A percentile compares a stretch with the other conserved stretches of the same genome.
phyloP scores from a whole-genome alignment of 2,888 invertebrate species.

The Adelognathus sp. region DNA sequence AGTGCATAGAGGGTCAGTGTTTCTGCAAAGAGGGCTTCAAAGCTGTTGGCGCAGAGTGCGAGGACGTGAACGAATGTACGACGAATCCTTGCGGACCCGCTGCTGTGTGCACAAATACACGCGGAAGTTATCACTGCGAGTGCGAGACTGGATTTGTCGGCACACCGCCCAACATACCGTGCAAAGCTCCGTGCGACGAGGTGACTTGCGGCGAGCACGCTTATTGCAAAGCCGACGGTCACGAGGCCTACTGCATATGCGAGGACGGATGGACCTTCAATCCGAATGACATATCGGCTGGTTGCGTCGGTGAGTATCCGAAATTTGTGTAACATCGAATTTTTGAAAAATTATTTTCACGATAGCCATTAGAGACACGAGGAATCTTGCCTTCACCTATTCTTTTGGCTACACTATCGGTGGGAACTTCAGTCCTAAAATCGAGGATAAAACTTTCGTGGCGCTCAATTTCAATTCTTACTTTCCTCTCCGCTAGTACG shows the following conservation, averaged over 20 bases:
- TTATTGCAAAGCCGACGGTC: slow-evolving; percentile 93
- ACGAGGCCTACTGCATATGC: slow-evolving; percentile 95
- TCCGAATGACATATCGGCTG: slow-evolving; percentile 93
- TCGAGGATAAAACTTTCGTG: too few relatives aligned
- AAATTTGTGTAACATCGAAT: too few relatives aligned
- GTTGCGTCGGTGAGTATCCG: slow-evolving; percentile 89
- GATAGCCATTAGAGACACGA: too few relatives aligned
- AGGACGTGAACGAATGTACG: slow-evolving; percentile 91
- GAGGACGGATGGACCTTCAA: slow-evolving; percentile 97
- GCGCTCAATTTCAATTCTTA: too few relatives aligned
- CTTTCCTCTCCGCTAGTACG: too few relatives aligned
- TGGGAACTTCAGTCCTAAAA: too few relatives aligned
- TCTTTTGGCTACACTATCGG: too few relatives aligned
- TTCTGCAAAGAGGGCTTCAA: slow-evolving; percentile 94
- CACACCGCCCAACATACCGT: slow-evolving; percentile 89
- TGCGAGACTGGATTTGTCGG: slow-evolving; percentile 92
- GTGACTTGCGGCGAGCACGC: slow-evolving; percentile 94
- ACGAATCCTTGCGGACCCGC: slow-evolving; percentile 88
- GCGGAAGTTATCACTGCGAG: slow-evolving; percentile 91
- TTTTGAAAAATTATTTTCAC: neutral
- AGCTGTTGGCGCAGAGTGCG: slow-evolving; percentile 89
- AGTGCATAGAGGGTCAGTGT: slow-evolving; percentile 93
- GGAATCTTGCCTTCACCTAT: too few relatives aligned
- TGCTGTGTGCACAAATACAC: slow-evolving; percentile 89
- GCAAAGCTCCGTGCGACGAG: slow-evolving; percentile 96